Evolutionary conservation across 2,113 vertebrate genomes (phyloP), one percentile per base, ranked within the genome.

Genomic region (Climacteris rufus): DNA sequence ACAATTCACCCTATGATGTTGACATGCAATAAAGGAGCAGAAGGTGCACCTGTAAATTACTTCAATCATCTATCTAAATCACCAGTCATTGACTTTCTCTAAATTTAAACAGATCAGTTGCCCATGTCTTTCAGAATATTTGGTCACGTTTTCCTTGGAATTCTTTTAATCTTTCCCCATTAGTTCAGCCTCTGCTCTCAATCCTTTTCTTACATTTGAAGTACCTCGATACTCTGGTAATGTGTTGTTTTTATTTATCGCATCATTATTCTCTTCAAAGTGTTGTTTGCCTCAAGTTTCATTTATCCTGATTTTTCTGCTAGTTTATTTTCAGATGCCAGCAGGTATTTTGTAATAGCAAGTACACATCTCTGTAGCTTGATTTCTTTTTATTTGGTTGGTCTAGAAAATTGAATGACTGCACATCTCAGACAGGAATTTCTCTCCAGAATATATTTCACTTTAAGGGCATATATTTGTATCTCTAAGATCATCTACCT

Each of bases 211-310:
- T 91, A 47, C 3, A 12, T 79, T 87, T 87, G 40, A 91, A 76
- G 70, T 72, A 28, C 54, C 37, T 88, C 4, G 11, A 25, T 75
- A 52, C 65, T 52, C 60, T 87, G 56, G 47, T 87, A 93, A 54
- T 40, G 20, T 30, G 44, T 56, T 96, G 53, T 0, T 87, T 91
- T 76, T 93, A 82, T 84, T 93, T 95, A 79, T 93, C 53, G 40
- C 92, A 71, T 93, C 42, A 60, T 92, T 92, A 52, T 89, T 87
- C 16, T 79, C 49, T 75, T 93, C 53, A 90, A 89, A 88, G 57
- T 10, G 6, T 56, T 84, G 21, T 89, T 91, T 87, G 56, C 63
- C n/a, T 83, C 23, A 53, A 44, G 70, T 72, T 30, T 93, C 33
- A 45, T 94, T 91, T 91, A 53, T 72, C 70, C 45, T 82, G 39